Evolutionary conservation across 2,113 vertebrate species (phyloP).

Genomic region (Drymodes brunneopygia): DNA sequence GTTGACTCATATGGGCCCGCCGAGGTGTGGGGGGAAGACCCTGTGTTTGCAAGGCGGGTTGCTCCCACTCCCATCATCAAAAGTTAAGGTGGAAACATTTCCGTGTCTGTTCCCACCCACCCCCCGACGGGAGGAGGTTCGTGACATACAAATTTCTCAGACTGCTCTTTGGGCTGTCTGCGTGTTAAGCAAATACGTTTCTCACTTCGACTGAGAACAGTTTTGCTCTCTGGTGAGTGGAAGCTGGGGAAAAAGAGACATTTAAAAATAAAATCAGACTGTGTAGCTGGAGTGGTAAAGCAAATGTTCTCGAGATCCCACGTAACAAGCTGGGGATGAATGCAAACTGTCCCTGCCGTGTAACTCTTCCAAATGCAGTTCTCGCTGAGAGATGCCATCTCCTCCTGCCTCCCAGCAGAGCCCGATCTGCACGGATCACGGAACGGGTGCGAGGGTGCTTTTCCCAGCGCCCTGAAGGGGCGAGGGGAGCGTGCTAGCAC

Average conservation of each 20-base stretch:
- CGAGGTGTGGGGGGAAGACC: background rate
- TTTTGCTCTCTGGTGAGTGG: background rate
- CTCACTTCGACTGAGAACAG: background rate
- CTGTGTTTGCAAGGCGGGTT: background rate
- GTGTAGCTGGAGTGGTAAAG: background rate
- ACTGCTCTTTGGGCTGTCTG: background rate
- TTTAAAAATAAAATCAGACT: constrained; percentile 51
- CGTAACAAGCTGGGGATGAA: constrained; percentile 33
- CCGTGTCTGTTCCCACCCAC: background rate
- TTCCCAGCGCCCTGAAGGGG: background rate
- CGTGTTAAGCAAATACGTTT: background rate
- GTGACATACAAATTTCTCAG: background rate
- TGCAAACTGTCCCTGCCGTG: constrained; percentile 36
- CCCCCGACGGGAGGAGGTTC: background rate
- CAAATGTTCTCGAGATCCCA: constrained; percentile 47
- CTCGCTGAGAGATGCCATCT: background rate
- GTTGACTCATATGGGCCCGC: background rate
- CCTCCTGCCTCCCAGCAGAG: background rate
- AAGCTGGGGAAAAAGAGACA: background rate
- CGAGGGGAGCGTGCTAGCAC: accelerated
- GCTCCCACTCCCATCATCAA: background rate
- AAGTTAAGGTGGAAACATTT: background rate
- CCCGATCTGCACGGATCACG: background rate
- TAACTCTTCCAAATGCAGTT: background rate
- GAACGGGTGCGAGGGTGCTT: background rate